Evolutionary conservation across 2,888 invertebrate genomes (phyloP).

Genomic region (Nebria salina): DNA sequence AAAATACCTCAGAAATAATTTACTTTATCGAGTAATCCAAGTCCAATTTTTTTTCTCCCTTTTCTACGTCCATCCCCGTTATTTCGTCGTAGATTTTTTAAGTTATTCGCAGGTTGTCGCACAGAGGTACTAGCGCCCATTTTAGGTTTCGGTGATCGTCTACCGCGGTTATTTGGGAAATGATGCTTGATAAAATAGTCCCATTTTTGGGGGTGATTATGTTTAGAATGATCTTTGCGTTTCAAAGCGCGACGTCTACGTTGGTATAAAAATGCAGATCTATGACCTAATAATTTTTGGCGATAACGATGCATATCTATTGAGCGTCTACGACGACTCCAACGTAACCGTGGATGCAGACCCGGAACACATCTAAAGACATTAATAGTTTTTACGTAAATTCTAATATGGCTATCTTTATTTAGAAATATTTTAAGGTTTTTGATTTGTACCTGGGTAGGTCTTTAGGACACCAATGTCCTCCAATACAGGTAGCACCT

Average conservation of each 20-base stretch:
- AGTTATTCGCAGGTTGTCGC: constrained; percentile 36
- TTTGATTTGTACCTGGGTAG: constrained; percentile 72
- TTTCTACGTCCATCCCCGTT: constrained; percentile 50
- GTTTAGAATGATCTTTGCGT: not conserved
- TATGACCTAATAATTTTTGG: constrained; percentile 27
- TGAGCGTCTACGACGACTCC: constrained; percentile 77
- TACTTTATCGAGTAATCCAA: constrained; percentile 27
- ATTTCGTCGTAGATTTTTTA: constrained; percentile 45
- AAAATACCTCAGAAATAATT: not conserved
- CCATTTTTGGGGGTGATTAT: constrained; percentile 7
- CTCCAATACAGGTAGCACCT: constrained; percentile 94
- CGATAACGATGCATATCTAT: constrained; percentile 57
- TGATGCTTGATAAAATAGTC: constrained; percentile 11
- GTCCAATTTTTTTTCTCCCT: constrained; percentile 53
- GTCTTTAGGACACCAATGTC: constrained; percentile 91
- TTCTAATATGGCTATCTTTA: not conserved
- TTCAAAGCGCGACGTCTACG: constrained; percentile 30
- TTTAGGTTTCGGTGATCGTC: constrained; percentile 39
- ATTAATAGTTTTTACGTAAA: not conserved
- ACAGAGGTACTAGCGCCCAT: constrained; percentile 40
- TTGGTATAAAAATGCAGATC: constrained; percentile 29
- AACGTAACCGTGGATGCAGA: constrained; percentile 86
- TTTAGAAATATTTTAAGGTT: not conserved
- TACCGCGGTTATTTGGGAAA: constrained; percentile 22
- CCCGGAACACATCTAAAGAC: constrained; percentile 76